These are phyloP conservation scores for Vulpes vulpes DNA, from an alignment of 2,113 vertebrate species.

Conservation along the genomic window DNA sequence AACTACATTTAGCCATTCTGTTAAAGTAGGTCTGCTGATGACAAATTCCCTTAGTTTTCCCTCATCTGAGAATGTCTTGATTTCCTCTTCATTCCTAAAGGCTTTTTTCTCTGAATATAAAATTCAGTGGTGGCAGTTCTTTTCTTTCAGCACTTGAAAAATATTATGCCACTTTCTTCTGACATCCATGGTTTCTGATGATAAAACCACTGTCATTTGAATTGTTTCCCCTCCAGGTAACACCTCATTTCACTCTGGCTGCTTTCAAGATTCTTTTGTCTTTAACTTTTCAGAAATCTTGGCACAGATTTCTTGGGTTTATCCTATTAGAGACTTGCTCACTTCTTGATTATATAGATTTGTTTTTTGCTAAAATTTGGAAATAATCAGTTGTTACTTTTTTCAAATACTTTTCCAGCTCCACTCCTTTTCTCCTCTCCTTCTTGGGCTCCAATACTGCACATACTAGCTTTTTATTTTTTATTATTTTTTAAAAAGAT, in stretches of 20 bases:
- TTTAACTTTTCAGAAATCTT: background rate
- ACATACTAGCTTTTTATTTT: background rate
- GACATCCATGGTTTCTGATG: background rate
- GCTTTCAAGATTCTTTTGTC: background rate
- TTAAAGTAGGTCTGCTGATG: background rate
- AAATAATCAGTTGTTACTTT: background rate
- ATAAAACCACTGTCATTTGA: background rate
- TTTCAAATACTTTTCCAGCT: background rate
- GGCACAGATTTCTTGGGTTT: background rate
- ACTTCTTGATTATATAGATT: background rate
- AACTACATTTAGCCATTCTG: background rate
- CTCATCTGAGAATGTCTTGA: background rate
- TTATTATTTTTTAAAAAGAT: background rate
- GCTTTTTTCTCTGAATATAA: background rate
- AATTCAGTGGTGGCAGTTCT: background rate
- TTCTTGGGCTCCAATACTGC: background rate
- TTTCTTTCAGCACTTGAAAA: background rate
- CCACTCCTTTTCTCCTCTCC: background rate
- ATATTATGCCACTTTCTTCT: background rate
- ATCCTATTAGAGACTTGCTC: background rate
- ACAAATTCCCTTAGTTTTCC: background rate
- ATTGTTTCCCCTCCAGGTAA: background rate
- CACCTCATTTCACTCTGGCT: background rate
- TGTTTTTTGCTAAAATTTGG: background rate
- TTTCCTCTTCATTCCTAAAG: background rate